Conservation (phyloP, 2,888 invertebrate species). For the Yponomeuta malinellus region DNA sequence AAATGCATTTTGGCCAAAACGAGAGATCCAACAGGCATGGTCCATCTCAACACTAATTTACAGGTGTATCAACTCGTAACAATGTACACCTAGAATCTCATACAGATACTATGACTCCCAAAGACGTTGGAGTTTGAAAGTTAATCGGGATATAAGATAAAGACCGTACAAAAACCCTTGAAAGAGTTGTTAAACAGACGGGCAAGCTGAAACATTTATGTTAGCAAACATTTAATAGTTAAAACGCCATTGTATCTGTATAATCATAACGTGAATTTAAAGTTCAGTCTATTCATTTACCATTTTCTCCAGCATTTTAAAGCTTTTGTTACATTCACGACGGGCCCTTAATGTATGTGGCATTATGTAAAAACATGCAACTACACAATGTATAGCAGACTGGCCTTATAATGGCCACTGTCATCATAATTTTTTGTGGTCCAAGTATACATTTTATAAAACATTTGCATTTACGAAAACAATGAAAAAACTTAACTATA, state of each 20-base stretch:
- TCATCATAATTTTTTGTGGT: slow-evolving; percentile 42
- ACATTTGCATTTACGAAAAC: background rate
- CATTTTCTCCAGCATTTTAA: slow-evolving; percentile 61
- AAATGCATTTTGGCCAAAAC: slow-evolving; percentile 72
- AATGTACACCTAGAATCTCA: slow-evolving; percentile 29
- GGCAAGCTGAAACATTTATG: background rate
- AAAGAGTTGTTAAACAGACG: background rate
- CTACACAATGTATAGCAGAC: slow-evolving; percentile 17
- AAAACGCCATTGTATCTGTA: slow-evolving; percentile 60
- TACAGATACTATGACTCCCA: slow-evolving; percentile 52
- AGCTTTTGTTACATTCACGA: slow-evolving; percentile 51
- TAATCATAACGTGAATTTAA: slow-evolving; percentile 64
- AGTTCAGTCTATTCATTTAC: slow-evolving; percentile 68
- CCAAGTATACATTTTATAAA: slow-evolving; percentile 32
- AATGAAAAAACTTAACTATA: slow-evolving; percentile 25
- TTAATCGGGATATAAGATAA: background rate
- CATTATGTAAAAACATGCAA: background rate
- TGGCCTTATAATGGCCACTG: slow-evolving; percentile 28
- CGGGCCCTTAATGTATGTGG: background rate
- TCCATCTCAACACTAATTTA: slow-evolving; percentile 28
- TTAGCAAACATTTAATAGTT: background rate
- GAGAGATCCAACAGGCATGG: slow-evolving; percentile 63
- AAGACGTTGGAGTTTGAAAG: background rate
- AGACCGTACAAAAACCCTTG: background rate
- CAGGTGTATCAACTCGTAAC: background rate